Evolutionary conservation across 30 jellyfish, hydroid and myxozoan species (phyloP), one percentile per base, ranked within the genome.

Genomic region (Nemopilema nomurai): DNA sequence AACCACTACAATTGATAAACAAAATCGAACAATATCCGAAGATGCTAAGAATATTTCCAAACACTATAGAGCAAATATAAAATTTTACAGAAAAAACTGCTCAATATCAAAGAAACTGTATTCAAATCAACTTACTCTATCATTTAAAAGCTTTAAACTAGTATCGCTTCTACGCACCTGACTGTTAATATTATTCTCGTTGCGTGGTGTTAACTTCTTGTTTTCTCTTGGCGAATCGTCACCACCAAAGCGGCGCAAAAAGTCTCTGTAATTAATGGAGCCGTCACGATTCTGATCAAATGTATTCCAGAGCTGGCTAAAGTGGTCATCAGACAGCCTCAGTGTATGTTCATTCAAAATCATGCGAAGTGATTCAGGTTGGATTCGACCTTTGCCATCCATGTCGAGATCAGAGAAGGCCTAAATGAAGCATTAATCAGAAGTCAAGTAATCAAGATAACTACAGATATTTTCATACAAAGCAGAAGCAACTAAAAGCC

Each of bases 281-380:
- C 90, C 90, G 16, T 51, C 74, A 7, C 25, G 33, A 23, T 68
- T 50, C 33, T 57, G 77, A 23, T 82, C 84, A 64, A 68, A 82
- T 70, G 68, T 82, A 53, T 50, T 69, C 83, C 90, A 82, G 4
- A 82, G 76, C 19, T 82, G 67, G 32, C 30, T 49, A 75, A 82
- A 82, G 29, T 82, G 90, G 13, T 69, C 90, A 26, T 51, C 63
- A 0, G 74, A 16, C 25, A 82, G 24, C 23, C 67, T 69, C 57
- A 82, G 57, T 8, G 90, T 82, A 32, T 68, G 83, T 74, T 82
- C 84, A 32, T 57, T 69, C 25, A 82, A 82, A 68, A 82, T 49
- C 20, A 49, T 72, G 9, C 80, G 84, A 17, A 82, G 27, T 18
- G 79, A 62, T n/a, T 69, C 84, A 1, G 69, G 84, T 4, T 22